Base-by-base conservation (phyloP, 1,140 invertebrate genomes). In the Drosophila melanica region DNA sequence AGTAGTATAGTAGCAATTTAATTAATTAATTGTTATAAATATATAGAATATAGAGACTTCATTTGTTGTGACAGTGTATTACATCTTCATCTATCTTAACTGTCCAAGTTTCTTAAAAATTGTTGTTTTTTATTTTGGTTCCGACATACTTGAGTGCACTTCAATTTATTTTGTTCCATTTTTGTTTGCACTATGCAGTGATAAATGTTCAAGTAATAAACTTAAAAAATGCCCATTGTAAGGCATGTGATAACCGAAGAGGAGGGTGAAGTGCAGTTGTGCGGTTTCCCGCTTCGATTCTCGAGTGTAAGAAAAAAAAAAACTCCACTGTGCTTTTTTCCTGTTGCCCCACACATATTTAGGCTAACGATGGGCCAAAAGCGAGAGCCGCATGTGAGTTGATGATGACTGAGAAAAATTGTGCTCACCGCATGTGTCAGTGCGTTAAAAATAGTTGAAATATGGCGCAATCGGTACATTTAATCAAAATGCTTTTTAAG, bases 131-230 rank as follows among this genome's bases (percentile, higher is more conserved):
- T 80, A 64, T n/a, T 64, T 69, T 63, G 35, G 64, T 67, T 45
- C 44, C 41, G 65, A 55, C 68, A 75, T 79, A 71, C 72, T 81
- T 78, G 70, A 78, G 79, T 78, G 79, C 70, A 75, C 78, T 81
- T 81, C 54, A 45, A 66, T 72, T 82, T 64, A 75, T 75, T 81
- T 64, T 44, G 53, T 67, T 63, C 64, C 45, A 16, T 41, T 66
- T 51, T 54, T 63, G 48, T 58, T 72, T 58, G 51, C 44, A 12
- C 53, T 9, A 47, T 74, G 76, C 80, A 63, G 75, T 84, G 80
- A 82, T 84, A 74, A 82, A 82, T 82, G 76, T 57, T 58, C 48
- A 65, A 65, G 80, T 82, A 84, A 79, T 82, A 84, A 84, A 82
- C 75, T 79, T 79, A 71, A 82, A 79, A 84, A 81, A 84, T 82